phyloP scores from a whole-genome alignment of 2,888 invertebrate species.

The Caenorhabditis sp. region DNA sequence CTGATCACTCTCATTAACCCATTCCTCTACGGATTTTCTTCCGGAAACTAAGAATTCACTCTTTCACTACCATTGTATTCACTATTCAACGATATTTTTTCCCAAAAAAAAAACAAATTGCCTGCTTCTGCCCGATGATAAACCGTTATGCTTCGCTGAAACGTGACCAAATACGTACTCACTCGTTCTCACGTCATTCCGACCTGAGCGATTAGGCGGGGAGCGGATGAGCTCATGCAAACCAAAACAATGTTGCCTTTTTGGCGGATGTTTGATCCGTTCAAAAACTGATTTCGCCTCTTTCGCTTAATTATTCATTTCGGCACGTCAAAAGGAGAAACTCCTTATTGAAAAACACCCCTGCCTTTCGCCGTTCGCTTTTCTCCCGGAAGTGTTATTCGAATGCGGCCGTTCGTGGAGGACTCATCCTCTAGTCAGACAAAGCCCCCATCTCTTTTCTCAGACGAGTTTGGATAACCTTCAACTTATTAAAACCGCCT shows the following conservation, averaged over 20 bases:
- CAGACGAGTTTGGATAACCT: slow-evolving; percentile 32
- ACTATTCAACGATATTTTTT: background rate
- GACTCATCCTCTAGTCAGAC: background rate
- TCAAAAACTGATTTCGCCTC: background rate
- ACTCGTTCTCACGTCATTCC: background rate
- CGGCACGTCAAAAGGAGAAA: too few species aligned
- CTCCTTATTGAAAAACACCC: background rate
- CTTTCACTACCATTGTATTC: slow-evolving; percentile 19
- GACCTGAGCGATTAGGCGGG: background rate
- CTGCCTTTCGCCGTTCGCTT: background rate
- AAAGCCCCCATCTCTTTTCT: background rate
- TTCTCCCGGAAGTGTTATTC: background rate
- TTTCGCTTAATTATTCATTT: too few species aligned
- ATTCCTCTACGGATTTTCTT: slow-evolving; percentile 76
- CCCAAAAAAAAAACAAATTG: background rate
- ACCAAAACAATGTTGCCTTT: background rate
- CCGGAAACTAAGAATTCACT: slow-evolving; percentile 26
- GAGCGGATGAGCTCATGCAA: background rate
- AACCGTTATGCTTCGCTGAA: slow-evolving; percentile 4
- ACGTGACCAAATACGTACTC: background rate
- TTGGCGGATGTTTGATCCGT: background rate
- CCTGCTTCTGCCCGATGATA: background rate
- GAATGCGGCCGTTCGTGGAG: background rate
- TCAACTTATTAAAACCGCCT: slow-evolving; percentile 41
- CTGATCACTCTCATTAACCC: slow-evolving; percentile 78